Evolutionary conservation across 2,797 vertebrate species (phyloP).

Genomic region (Apogon talboti): DNA sequence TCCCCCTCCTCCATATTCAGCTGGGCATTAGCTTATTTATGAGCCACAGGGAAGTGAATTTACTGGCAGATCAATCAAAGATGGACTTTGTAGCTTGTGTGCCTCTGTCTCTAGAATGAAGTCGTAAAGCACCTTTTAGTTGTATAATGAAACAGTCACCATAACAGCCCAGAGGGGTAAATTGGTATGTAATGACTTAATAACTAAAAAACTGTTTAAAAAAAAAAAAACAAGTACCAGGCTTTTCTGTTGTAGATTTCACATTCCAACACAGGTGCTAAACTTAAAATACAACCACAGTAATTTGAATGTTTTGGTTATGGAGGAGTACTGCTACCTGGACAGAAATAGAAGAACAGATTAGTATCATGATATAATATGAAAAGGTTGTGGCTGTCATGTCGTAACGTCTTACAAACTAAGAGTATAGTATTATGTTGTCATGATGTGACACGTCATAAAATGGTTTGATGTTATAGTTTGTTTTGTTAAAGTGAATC

Average conservation of each 20-base stretch:
- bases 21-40: slow-evolving; percentile 83
- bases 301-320: slow-evolving; percentile 1
- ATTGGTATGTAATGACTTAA: slow-evolving; percentile 72
- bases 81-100: slow-evolving; percentile 69
- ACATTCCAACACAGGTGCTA: slow-evolving; percentile 40
- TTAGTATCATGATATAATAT: too few species aligned
- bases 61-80: slow-evolving; percentile 83
- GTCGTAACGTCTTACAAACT: too few species aligned
- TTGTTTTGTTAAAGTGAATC: too few species aligned
- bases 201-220: slow-evolving; percentile 39
- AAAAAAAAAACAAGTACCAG: slow-evolving; percentile 14
- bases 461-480: too few species aligned
- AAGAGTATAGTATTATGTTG: too few species aligned
- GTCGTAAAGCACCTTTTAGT: slow-evolving; percentile 80
- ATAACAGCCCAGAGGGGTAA: slow-evolving; percentile 68
- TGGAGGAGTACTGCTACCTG: too few species aligned
- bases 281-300: background rate
- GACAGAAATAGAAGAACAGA: too few species aligned
- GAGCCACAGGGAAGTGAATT: slow-evolving; percentile 78
- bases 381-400: too few species aligned
- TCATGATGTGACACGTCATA: too few species aligned
- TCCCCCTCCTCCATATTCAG: slow-evolving; percentile 79
- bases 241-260: slow-evolving; percentile 10
- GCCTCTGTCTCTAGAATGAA: slow-evolving; percentile 66
- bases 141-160: slow-evolving; percentile 76